phyloP scores from a whole-genome alignment of 2,113 vertebrate species.

The Epinephelus fuscoguttatus region DNA sequence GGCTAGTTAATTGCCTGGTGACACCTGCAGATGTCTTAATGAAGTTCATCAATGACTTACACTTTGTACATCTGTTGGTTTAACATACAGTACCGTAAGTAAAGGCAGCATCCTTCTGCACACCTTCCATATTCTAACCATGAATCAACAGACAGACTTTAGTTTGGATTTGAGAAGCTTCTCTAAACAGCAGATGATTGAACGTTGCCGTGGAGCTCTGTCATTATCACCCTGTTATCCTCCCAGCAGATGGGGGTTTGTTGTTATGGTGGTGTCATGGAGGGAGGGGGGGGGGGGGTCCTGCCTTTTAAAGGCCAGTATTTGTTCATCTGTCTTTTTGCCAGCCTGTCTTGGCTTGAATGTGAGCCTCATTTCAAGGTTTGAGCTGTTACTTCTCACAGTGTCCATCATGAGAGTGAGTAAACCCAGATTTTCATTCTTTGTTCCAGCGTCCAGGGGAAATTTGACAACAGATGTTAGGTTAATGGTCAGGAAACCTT shows the following conservation, averaged over 20 bases:
- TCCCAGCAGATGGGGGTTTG: neutral
- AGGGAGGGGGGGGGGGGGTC: constrained; percentile 1
- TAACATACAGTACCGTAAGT: neutral
- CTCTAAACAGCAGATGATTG: constrained; percentile 5
- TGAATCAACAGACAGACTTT: neutral
- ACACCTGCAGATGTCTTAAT: neutral
- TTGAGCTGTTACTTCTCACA: neutral
- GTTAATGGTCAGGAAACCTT: neutral
- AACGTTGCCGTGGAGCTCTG: constrained; percentile 14
- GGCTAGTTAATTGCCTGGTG: no score
- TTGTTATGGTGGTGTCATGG: constrained; percentile 8
- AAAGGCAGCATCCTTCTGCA: neutral
- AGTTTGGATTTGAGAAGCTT: neutral
- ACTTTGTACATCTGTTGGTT: neutral
- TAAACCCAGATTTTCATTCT: constrained; percentile 21
- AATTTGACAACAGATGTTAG: neutral
- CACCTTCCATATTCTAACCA: neutral
- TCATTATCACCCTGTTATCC: neutral
- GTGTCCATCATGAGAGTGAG: constrained; percentile 61
- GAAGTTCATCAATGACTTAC: neutral
- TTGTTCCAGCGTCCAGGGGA: neutral
- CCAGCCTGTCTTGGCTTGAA: neutral
- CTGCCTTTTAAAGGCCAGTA: constrained; percentile 21
- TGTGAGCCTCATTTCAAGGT: constrained; percentile 19
- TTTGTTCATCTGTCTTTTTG: constrained; percentile 52